Percentiles rank a stretch among this genome's conserved stretches.
Evolutionary conservation across 2,113 vertebrate genomes (phyloP).

Genomic region (human): DNA sequence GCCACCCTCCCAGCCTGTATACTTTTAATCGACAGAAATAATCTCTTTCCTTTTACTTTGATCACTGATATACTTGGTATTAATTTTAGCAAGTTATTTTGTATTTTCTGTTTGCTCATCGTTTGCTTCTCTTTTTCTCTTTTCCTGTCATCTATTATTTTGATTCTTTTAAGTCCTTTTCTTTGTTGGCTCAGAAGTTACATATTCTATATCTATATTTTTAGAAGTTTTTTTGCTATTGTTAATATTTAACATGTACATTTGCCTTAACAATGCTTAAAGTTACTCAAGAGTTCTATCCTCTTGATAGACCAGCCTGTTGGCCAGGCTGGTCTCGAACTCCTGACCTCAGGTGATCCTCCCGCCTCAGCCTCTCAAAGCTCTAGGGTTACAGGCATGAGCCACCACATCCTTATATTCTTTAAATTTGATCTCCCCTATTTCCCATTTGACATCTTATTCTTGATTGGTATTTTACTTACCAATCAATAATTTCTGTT

Average conservation of each 20-base stretch:
- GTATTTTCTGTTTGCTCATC: background rate
- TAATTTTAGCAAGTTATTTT: background rate
- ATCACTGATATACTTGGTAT: background rate
- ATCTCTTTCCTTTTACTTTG: slow-evolving; percentile 14
- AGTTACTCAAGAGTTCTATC: background rate
- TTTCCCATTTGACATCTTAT: background rate
- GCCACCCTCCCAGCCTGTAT: too few relatives aligned
- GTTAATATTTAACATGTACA: background rate
- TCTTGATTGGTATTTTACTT: slow-evolving; percentile 25
- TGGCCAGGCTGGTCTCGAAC: too few relatives aligned
- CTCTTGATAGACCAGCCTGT: background rate
- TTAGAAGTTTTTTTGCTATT: background rate
- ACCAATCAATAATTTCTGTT: too few relatives aligned
- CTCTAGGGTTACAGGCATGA: too few relatives aligned
- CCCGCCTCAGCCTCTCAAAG: too few relatives aligned
- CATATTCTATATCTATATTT: background rate
- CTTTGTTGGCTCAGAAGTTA: background rate
- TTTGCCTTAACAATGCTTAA: background rate
- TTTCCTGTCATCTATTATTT: background rate
- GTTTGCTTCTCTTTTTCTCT: background rate
- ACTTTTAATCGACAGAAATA: background rate
- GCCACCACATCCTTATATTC: background rate
- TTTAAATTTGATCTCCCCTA: background rate
- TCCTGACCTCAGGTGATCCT: too few relatives aligned
- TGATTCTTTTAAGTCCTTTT: background rate